Evolutionary conservation across 2,113 vertebrate genomes (phyloP).

Genomic region (Struthidea cinerea): DNA sequence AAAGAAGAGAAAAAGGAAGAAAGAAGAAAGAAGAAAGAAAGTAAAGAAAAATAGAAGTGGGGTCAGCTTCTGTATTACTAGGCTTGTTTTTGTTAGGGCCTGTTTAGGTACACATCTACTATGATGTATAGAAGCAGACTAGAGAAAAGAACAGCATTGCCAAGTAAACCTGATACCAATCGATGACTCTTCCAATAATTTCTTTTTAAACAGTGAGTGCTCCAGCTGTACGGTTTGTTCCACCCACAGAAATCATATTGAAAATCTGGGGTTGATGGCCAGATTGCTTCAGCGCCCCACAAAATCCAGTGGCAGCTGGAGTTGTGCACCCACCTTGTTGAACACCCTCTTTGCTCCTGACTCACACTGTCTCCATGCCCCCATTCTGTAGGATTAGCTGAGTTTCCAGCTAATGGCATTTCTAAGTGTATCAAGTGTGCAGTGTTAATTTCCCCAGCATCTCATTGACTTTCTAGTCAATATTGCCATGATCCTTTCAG

Average conservation of each 20-base stretch:
- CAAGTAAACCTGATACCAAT: background rate
- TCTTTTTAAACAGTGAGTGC: background rate
- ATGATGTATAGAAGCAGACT: background rate
- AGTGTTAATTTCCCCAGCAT: slow-evolving; percentile 50
- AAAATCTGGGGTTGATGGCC: background rate
- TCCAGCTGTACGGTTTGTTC: background rate
- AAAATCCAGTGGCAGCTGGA: background rate
- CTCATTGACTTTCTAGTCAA: slow-evolving; percentile 58
- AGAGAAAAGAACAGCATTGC: background rate
- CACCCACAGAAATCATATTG: background rate
- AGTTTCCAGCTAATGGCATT: slow-evolving; percentile 26
- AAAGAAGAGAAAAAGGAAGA: too few species aligned
- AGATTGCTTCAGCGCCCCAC: background rate
- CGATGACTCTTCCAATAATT: background rate
- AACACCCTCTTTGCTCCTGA: background rate
- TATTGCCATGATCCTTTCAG: slow-evolving; percentile 42
- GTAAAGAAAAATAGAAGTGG: background rate
- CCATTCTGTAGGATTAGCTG: background rate
- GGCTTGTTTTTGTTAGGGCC: background rate
- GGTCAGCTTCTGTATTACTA: background rate
- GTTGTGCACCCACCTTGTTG: background rate
- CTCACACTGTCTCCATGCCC: background rate
- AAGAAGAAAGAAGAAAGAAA: background rate
- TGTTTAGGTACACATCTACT: background rate
- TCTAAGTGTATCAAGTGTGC: slow-evolving; percentile 43